Percentiles rank a stretch among this genome's conserved stretches.
phyloP scores from a whole-genome alignment of 2,797 vertebrate species.

The Crocidura indochinensis region DNA sequence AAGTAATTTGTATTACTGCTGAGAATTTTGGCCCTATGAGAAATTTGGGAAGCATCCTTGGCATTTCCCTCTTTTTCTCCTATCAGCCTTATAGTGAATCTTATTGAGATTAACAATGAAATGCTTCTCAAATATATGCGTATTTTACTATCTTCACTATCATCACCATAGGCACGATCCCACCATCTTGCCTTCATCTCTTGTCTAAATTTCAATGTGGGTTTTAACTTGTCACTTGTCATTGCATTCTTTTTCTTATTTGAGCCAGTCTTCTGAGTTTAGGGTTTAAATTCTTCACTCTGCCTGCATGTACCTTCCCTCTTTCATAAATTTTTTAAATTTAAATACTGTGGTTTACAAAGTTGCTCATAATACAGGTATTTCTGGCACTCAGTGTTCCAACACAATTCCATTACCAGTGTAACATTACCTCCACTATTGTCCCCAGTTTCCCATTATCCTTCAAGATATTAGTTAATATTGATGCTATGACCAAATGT shows the following conservation, averaged over 20 bases:
- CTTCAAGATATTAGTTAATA: too few relatives aligned
- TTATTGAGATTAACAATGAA: neutral
- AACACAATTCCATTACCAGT: too few relatives aligned
- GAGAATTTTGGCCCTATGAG: neutral
- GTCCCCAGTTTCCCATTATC: too few relatives aligned
- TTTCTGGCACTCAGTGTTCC: too few relatives aligned
- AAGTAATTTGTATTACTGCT: neutral
- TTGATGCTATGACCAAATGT: too few relatives aligned
- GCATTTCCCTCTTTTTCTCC: neutral
- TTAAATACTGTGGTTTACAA: too few relatives aligned
- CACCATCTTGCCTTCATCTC: neutral
- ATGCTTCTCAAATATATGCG: neutral
- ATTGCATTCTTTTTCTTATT: neutral
- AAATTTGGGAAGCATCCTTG: neutral
- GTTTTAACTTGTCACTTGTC: neutral
- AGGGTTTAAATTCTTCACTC: neutral
- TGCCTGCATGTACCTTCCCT: neutral
- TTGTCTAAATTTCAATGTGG: neutral
- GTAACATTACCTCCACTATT: too few relatives aligned
- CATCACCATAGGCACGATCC: neutral
- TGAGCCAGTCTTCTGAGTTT: neutral
- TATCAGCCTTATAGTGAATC: neutral
- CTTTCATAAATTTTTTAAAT: neutral
- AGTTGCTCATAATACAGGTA: too few relatives aligned
- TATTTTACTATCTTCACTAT: neutral